phyloP scores from a whole-genome alignment of 2,888 invertebrate species.

The Cryptus armator region DNA sequence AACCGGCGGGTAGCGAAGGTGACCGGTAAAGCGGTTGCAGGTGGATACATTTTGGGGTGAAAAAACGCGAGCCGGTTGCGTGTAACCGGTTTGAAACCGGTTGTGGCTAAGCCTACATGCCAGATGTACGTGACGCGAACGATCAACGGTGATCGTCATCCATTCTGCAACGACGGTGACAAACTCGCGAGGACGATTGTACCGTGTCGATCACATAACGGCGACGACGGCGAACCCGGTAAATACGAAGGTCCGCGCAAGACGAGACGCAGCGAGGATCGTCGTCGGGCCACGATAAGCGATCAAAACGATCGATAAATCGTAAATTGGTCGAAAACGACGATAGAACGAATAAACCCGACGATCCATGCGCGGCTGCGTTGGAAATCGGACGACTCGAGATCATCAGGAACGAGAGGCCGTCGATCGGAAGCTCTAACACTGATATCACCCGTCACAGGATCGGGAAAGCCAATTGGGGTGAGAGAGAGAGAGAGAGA shows the following conservation, averaged over 20 bases:
- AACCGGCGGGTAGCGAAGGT: slow-evolving; percentile 46
- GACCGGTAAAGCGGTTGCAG: background rate
- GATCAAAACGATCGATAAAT: slow-evolving; percentile 34
- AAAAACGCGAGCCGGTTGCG: slow-evolving; percentile 18
- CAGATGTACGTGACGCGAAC: slow-evolving; percentile 70
- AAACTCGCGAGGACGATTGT: slow-evolving; percentile 56
- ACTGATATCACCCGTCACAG: slow-evolving; percentile 59
- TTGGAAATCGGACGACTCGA: slow-evolving; percentile 57
- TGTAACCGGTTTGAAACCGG: slow-evolving; percentile 9
- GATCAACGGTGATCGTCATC: slow-evolving; percentile 67
- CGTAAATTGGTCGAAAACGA: slow-evolving; percentile 37
- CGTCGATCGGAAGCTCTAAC: slow-evolving; percentile 52
- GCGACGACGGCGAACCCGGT: slow-evolving; percentile 32
- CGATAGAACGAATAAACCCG: slow-evolving; percentile 13
- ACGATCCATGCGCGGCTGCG: slow-evolving; percentile 51
- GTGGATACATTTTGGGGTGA: background rate
- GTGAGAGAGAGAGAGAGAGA: slow-evolving; percentile 63
- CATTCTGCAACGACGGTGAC: slow-evolving; percentile 60
- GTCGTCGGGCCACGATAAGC: background rate
- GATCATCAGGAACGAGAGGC: slow-evolving; percentile 44
- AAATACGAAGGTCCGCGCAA: slow-evolving; percentile 22
- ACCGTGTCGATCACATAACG: slow-evolving; percentile 53
- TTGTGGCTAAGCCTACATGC: slow-evolving; percentile 50
- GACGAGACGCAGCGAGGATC: slow-evolving; percentile 40
- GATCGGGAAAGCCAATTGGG: slow-evolving; percentile 70